Evolutionary conservation across 2,797 vertebrate species (phyloP).

Genomic region (Halcyon badia): DNA sequence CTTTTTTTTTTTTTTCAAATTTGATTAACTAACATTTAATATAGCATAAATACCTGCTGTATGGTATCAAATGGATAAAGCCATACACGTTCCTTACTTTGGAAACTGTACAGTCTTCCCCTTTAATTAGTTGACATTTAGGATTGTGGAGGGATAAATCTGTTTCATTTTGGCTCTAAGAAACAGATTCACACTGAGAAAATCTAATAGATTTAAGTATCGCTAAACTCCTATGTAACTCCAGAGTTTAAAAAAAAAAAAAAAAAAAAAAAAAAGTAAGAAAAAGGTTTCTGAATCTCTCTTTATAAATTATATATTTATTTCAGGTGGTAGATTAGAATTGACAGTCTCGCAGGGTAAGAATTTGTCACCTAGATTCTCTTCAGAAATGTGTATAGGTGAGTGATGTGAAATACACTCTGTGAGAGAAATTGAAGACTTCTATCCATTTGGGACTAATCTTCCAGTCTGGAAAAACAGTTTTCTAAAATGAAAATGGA

Average conservation of each 20-base stretch:
- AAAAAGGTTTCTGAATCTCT: background rate
- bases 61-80: background rate
- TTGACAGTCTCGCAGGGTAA: background rate
- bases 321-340: constrained; percentile 4
- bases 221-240: background rate
- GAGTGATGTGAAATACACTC: background rate
- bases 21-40: background rate
- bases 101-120: background rate
- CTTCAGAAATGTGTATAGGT: background rate
- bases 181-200: background rate
- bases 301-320: background rate
- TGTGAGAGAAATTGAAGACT: background rate
- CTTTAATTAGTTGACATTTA: background rate
- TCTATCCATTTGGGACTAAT: constrained; percentile 3
- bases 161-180: background rate
- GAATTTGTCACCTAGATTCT: constrained; percentile 8
- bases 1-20: background rate
- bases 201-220: background rate
- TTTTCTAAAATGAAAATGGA: constrained; percentile 36
- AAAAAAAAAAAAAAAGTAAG: background rate
- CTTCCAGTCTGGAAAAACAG: background rate
- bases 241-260: background rate
- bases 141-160: background rate
- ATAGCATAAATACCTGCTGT: background rate
- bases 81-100: background rate